These are phyloP conservation scores for Condylura cristata DNA, from an alignment of 2,113 vertebrate genomes.

Conservation along the genomic window DNA sequence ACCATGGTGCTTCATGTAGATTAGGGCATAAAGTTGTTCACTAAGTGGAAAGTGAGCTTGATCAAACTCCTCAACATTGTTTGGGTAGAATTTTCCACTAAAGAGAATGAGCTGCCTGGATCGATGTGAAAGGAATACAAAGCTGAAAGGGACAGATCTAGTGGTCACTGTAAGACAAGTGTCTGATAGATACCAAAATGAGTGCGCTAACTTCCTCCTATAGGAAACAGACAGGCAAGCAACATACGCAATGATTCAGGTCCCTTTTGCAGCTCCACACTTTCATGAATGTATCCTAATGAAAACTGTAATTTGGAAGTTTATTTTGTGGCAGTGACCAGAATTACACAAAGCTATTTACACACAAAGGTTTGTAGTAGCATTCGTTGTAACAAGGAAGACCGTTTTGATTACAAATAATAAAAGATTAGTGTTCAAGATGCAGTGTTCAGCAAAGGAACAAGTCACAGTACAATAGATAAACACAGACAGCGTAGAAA, in stretches of 20 bases:
- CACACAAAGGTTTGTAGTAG: not conserved
- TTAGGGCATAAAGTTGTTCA: not conserved
- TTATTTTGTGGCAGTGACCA: too few species aligned
- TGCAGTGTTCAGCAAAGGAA: not conserved
- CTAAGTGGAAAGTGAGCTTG: not conserved
- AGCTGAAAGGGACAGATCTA: not conserved
- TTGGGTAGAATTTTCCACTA: not conserved
- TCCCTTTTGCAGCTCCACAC: not conserved
- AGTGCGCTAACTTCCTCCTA: not conserved
- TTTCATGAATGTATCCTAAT: not conserved
- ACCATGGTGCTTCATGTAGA: not conserved
- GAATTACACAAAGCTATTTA: not conserved
- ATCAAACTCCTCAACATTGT: not conserved
- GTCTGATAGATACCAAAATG: not conserved
- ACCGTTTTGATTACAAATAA: not conserved
- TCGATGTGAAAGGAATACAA: not conserved
- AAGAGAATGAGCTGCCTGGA: not conserved
- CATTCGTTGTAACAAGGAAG: not conserved
- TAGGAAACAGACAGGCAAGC: not conserved
- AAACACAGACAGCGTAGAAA: not conserved
- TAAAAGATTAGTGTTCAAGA: not conserved
- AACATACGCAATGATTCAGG: not conserved
- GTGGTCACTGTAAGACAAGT: not conserved
- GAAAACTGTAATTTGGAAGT: too few species aligned
- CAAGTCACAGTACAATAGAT: not conserved